Evolutionary conservation across 2,888 invertebrate species (phyloP).

Genomic region (Ornithoptera alexandrae): DNA sequence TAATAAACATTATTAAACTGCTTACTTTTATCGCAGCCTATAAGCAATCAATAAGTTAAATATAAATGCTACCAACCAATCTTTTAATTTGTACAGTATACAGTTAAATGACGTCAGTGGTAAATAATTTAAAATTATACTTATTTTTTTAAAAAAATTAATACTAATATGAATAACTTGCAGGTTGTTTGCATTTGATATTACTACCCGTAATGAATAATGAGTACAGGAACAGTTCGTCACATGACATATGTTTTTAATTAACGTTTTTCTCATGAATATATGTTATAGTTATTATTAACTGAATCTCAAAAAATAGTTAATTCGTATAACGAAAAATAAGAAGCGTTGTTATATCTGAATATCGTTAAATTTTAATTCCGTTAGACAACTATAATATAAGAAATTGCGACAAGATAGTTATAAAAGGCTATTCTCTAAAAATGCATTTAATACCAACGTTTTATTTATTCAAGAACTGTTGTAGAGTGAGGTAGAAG

Average conservation of each 20-base stretch:
- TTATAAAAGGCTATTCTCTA: not conserved
- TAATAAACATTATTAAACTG: slow-evolving; percentile 28
- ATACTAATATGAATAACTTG: too few species aligned
- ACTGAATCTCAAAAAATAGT: too few species aligned
- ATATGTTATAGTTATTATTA: too few species aligned
- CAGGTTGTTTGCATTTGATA: not conserved
- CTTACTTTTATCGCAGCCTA: slow-evolving; percentile 28
- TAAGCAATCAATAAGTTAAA: slow-evolving; percentile 26
- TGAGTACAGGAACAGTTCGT: not conserved
- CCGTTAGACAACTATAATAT: not conserved
- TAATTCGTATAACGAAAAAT: too few species aligned
- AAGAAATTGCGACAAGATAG: not conserved
- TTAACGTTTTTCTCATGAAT: too few species aligned
- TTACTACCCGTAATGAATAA: not conserved
- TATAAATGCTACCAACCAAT: slow-evolving; percentile 14
- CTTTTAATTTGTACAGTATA: slow-evolving; percentile 1
- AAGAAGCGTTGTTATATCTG: too few species aligned
- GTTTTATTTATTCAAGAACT: slow-evolving; percentile 24
- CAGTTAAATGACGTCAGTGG: not conserved
- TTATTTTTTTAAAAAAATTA: too few species aligned
- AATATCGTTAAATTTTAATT: not conserved
- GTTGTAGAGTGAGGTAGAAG: slow-evolving; percentile 3
- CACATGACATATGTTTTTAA: not conserved
- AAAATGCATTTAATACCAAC: slow-evolving; percentile 21
- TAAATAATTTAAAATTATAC: too few species aligned